These are phyloP conservation scores for Lethrus apterus DNA, from an alignment of 1,140 invertebrate species.

Conservation along the genomic window DNA sequence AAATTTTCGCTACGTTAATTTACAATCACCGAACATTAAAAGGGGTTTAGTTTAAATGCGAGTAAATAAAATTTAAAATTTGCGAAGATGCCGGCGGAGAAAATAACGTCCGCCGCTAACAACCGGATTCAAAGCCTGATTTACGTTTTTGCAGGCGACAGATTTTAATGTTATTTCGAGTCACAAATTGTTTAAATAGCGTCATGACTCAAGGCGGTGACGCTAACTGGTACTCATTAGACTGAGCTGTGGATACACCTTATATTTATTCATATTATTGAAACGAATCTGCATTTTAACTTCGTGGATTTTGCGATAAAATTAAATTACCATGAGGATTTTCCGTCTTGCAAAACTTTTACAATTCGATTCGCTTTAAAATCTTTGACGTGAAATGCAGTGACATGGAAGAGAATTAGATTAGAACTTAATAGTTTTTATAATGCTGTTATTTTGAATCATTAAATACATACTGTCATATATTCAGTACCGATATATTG, in stretches of 20 bases:
- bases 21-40: too few species aligned
- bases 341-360: too few species aligned
- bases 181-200: slow-evolving; percentile 50
- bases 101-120: slow-evolving; percentile 5
- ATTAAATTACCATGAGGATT: too few species aligned
- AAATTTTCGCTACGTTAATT: too few species aligned
- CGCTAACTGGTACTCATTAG: slow-evolving; percentile 47
- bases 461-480: too few species aligned
- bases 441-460: too few species aligned
- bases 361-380: too few species aligned
- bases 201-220: slow-evolving; percentile 44
- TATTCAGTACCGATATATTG: too few species aligned
- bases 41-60: too few species aligned
- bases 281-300: slow-evolving; percentile 33
- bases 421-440: too few species aligned
- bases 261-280: slow-evolving; percentile 43
- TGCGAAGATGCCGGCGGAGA: slow-evolving; percentile 6
- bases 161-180: slow-evolving; percentile 49
- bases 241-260: slow-evolving; percentile 36
- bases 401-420: too few species aligned
- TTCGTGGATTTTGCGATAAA: slow-evolving; percentile 8
- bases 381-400: too few species aligned
- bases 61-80: slow-evolving; percentile 16
- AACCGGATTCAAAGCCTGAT: slow-evolving; percentile 41
- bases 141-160: slow-evolving; percentile 41